phyloP scores from a whole-genome alignment of 2,888 invertebrate species.

The Microchrysa polita region DNA sequence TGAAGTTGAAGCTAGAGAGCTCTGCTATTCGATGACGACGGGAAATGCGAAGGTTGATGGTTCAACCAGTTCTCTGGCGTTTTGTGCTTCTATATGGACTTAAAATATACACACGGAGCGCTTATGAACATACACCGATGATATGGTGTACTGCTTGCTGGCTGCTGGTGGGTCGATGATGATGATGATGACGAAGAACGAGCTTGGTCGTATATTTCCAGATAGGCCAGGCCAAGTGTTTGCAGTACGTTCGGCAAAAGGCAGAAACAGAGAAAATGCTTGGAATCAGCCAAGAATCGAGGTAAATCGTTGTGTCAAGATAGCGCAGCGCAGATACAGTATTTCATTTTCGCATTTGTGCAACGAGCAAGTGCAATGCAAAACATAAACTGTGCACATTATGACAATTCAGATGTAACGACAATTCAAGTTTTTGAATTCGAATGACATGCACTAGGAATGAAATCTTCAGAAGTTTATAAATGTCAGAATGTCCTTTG shows the following conservation, averaged over 20 bases:
- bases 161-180: slow-evolving; percentile 1
- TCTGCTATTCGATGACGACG: slow-evolving; percentile 42
- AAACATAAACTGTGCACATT: no score
- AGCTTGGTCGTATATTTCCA: no score
- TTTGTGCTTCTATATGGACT: not conserved
- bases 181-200: no score
- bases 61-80: slow-evolving; percentile 36
- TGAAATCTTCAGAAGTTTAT: no score
- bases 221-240: not conserved
- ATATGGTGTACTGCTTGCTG: no score
- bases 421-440: no score
- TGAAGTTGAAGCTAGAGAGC: not conserved
- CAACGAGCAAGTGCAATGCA: not conserved
- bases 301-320: slow-evolving; percentile 25
- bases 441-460: no score
- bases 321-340: not conserved
- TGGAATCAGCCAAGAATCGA: slow-evolving; percentile 35
- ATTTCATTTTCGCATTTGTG: slow-evolving; percentile 22
- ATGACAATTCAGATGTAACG: no score
- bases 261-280: slow-evolving; percentile 21
- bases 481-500: no score
- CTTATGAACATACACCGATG: slow-evolving; percentile 20
- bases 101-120: slow-evolving; percentile 12
- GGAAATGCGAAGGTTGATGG: slow-evolving; percentile 45
- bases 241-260: slow-evolving; percentile 15